A percentile compares a stretch with the other conserved stretches of the same genome.
Evolutionary conservation across 2,113 vertebrate species (phyloP).

Genomic region (Todiramphus chloris): DNA sequence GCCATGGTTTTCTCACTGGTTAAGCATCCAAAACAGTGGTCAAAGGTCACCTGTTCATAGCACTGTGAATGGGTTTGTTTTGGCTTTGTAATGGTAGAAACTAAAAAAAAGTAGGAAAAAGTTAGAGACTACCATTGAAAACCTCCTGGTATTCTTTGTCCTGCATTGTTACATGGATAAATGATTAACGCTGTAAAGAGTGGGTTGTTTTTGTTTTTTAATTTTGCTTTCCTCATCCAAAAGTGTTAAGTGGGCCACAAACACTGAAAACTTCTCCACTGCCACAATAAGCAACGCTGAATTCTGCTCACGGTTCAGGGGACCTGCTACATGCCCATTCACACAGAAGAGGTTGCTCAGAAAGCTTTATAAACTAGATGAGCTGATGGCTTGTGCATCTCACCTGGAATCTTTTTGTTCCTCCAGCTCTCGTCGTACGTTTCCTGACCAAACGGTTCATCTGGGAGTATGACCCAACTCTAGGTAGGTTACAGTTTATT

Average conservation of each 20-base stretch:
- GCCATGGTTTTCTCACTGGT: background rate
- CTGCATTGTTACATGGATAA: background rate
- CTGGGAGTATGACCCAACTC: conserved; percentile 98
- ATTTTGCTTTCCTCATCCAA: background rate
- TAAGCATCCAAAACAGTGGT: background rate
- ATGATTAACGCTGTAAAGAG: background rate
- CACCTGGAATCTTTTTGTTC: background rate
- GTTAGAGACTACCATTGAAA: background rate
- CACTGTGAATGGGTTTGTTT: background rate
- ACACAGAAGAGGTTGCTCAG: background rate
- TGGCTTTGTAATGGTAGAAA: background rate
- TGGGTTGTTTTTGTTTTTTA: background rate
- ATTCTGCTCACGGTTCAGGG: background rate
- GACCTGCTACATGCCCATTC: background rate
- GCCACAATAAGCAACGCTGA: background rate
- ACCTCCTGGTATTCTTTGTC: background rate
- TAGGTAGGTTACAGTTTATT: conserved; percentile 80
- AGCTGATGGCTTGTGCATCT: background rate
- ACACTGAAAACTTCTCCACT: background rate
- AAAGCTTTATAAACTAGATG: background rate
- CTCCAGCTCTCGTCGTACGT: conserved; percentile 91
- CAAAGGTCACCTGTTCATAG: background rate
- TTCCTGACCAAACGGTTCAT: conserved; percentile 97
- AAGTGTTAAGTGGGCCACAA: background rate
- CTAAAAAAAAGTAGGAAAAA: background rate